These are phyloP conservation scores for Microvelia longipes DNA, from an alignment of 1,140 invertebrate species.

Conservation along the genomic window DNA sequence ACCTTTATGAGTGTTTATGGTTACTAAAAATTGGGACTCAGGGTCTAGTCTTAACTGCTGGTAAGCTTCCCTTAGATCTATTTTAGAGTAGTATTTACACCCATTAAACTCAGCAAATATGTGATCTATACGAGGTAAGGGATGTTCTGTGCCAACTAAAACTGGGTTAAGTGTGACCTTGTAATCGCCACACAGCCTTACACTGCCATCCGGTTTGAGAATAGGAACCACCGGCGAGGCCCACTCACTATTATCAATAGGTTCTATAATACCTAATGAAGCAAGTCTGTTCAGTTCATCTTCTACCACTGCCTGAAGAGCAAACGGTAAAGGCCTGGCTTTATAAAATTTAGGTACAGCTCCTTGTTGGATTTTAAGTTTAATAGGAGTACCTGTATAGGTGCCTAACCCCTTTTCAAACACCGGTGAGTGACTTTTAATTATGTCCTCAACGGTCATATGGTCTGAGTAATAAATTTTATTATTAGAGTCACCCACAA, in stretches of 20 bases:
- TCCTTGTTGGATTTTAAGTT: too few relatives aligned
- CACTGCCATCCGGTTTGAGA: constrained; percentile 5
- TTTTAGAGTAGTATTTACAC: constrained; percentile 3
- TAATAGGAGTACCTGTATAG: too few relatives aligned
- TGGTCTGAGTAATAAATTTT: too few relatives aligned
- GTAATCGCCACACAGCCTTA: constrained; percentile 8
- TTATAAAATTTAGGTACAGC: constrained; percentile 4
- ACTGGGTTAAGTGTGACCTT: constrained; percentile 22
- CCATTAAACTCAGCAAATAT: neutral
- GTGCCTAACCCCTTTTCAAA: too few relatives aligned
- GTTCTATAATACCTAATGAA: constrained; percentile 17
- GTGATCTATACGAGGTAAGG: constrained; percentile 17
- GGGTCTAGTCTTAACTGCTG: neutral
- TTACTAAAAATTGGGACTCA: neutral
- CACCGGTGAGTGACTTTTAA: too few relatives aligned
- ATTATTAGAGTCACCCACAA: too few relatives aligned
- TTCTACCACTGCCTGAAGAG: neutral
- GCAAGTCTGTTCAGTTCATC: neutral
- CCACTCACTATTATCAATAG: constrained; percentile 10
- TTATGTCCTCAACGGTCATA: too few relatives aligned
- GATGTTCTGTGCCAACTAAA: neutral
- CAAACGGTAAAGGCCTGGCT: neutral
- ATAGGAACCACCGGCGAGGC: neutral
- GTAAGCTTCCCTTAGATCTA: constrained; percentile 5
- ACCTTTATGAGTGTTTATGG: neutral